A percentile compares a stretch with the other conserved stretches of the same genome.
Evolutionary conservation across 1,140 invertebrate species (phyloP).

Genomic region (Druon quercuslanigerum): DNA sequence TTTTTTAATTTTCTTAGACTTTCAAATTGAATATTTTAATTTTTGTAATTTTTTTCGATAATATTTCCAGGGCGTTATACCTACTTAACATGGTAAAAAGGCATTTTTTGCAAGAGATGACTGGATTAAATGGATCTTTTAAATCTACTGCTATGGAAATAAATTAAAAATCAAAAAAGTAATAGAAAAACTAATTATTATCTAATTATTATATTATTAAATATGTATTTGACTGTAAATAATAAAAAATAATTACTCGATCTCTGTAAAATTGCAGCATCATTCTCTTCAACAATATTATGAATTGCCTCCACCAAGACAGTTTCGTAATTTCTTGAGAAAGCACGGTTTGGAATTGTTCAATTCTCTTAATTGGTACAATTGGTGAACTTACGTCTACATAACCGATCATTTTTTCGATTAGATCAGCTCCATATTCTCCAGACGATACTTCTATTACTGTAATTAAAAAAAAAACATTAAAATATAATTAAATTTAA

Average conservation of each 20-base stretch:
- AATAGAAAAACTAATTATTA: not conserved
- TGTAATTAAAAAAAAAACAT: slow-evolving; percentile 68
- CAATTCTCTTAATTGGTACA: slow-evolving; percentile 69
- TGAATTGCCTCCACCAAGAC: slow-evolving; percentile 81
- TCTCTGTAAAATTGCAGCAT: slow-evolving; percentile 83
- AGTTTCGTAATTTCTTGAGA: slow-evolving; percentile 71
- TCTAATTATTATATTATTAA: not conserved
- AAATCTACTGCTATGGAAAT: not conserved
- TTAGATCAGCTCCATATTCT: slow-evolving; percentile 81
- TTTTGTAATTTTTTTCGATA: no score
- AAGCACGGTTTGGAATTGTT: slow-evolving; percentile 43
- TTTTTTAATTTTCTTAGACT: no score
- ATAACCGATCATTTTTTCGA: slow-evolving; percentile 79
- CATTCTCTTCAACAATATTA: slow-evolving; percentile 81
- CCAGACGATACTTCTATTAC: slow-evolving; percentile 87
- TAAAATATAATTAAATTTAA: no score
- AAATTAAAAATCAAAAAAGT: slow-evolving; percentile 8
- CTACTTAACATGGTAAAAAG: no score
- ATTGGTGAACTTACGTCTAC: slow-evolving; percentile 79
- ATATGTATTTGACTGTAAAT: not conserved
- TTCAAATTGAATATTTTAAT: no score
- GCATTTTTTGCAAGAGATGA: no score
- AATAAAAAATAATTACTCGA: slow-evolving; percentile 74
- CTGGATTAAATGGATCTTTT: no score
- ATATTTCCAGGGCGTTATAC: no score